Evolutionary conservation across 2,797 vertebrate genomes (phyloP), one percentile per base, ranked within the genome.

Genomic region (Lacerta viridis): DNA sequence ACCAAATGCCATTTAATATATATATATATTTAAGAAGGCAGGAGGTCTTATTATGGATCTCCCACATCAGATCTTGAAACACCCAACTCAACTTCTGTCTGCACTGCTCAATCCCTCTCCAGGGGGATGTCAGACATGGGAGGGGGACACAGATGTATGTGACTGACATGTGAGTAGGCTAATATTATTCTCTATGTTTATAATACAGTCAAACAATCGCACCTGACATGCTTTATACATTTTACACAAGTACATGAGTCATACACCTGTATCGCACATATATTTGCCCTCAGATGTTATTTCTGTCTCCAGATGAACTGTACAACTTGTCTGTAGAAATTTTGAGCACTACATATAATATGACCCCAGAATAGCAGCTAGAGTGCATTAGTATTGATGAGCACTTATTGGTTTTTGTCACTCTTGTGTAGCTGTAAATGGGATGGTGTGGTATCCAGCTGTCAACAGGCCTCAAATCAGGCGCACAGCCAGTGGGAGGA

Each of bases 401-500:
- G 46, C 66, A 80, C 33, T 92, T 93, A 84, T 80, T 93, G 89
- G 90, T 76, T 93, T 81, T 91, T 91, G 91, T 89, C 0, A 80
- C 91, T 66, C 5, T 59, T 85, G 81, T 86, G 66, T 71, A 33
- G 76, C 80, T 72, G 77, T 92, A 95, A 95, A 81, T 94, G 86
- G 93, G 94, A 89, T 90, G 88, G 86, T 93, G 88, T 92, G 90
- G 83, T 90, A 85, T 88, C 87, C 88, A 3, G 0, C 84, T 13
- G 0, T 93, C 93, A 86, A 17, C 46, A 23, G 90, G 89, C 89
- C 0, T 1, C 92, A 80, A 78, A 93, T 93, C 87, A 91, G 81
- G 85, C 46, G 87, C 29, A 20, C 88, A 95, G 83, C 91, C 94
- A 94, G 80, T 94, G 92, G 91, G 89, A 93, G 83, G 85, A 93